Percentiles rank a stretch among this genome's conserved stretches.
phyloP scores from a whole-genome alignment of 2,113 vertebrate species.

The Trochalopteron elliotii region DNA sequence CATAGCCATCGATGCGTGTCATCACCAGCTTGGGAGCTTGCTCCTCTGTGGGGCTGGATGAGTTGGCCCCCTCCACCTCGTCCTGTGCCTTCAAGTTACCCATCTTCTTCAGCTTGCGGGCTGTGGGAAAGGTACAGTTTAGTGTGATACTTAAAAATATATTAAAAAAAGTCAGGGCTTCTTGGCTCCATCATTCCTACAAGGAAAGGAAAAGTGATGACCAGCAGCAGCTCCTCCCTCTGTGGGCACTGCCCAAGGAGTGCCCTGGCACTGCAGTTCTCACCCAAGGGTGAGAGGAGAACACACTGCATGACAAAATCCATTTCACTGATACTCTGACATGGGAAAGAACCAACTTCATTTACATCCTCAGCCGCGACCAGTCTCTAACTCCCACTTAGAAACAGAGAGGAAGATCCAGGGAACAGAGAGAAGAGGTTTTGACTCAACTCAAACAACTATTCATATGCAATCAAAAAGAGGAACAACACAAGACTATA shows the following conservation, averaged over 20 bases:
- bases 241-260: rapidly evolving
- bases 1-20: constrained; percentile 76
- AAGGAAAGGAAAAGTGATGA: background rate
- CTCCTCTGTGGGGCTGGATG: constrained; percentile 69
- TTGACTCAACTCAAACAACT: background rate
- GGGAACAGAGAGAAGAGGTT: background rate
- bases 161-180: background rate
- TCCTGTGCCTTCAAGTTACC: constrained; percentile 89
- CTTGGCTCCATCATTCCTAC: background rate
- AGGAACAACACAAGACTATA: background rate
- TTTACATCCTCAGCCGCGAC: background rate
- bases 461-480: background rate
- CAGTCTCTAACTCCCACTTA: rapidly evolving
- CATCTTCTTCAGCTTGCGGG: constrained; percentile 94
- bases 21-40: constrained; percentile 76
- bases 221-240: background rate
- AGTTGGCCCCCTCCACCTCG: constrained; percentile 65
- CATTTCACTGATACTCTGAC: background rate
- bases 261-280: background rate
- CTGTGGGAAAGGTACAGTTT: constrained; percentile 43
- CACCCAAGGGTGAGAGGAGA: background rate
- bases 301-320: background rate
- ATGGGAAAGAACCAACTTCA: background rate
- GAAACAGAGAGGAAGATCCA: background rate
- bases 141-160: background rate